These are phyloP conservation scores for Coenobita brevimanus DNA, from an alignment of 1,140 invertebrate genomes.

Conservation along the genomic window DNA sequence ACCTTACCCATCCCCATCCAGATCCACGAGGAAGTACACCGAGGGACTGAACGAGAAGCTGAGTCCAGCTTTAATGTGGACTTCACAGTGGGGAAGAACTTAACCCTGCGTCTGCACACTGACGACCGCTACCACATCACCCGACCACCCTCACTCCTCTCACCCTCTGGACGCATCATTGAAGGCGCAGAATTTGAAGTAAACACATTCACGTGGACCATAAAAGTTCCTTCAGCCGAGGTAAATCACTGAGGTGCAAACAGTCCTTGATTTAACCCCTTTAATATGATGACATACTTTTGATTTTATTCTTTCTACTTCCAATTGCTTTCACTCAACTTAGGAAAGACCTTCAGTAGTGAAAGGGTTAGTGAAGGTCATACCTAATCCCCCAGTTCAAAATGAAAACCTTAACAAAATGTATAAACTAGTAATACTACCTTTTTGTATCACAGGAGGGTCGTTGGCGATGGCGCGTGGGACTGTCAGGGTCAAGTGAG, in stretches of 20 bases:
- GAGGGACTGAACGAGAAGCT: neutral
- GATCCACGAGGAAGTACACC: slow-evolving; percentile 41
- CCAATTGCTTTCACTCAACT: too few species aligned
- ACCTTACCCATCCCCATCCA: neutral
- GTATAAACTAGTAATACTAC: too few species aligned
- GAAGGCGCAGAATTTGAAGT: slow-evolving; percentile 30
- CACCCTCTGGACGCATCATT: slow-evolving; percentile 14
- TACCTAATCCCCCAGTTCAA: too few species aligned
- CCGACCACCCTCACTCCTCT: neutral
- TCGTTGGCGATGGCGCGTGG: slow-evolving; percentile 34
- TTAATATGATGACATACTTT: neutral
- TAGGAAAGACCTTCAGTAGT: too few species aligned
- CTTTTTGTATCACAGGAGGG: slow-evolving; percentile 17
- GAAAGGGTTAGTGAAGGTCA: too few species aligned
- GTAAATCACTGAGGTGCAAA: slow-evolving; percentile 1
- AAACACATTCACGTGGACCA: slow-evolving; percentile 22
- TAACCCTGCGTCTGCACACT: slow-evolving; percentile 26
- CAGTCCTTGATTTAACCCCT: too few species aligned
- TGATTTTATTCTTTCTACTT: neutral
- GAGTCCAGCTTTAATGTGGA: slow-evolving; percentile 31
- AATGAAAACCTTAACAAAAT: too few species aligned
- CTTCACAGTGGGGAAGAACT: slow-evolving; percentile 43
- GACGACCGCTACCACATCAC: slow-evolving; percentile 15
- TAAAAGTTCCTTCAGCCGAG: slow-evolving; percentile 44
- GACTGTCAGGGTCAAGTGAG: slow-evolving; percentile 11